Evolutionary conservation across 2,797 vertebrate genomes (phyloP), one percentile per base, ranked within the genome.

Genomic region (Anguilla anguilla): DNA sequence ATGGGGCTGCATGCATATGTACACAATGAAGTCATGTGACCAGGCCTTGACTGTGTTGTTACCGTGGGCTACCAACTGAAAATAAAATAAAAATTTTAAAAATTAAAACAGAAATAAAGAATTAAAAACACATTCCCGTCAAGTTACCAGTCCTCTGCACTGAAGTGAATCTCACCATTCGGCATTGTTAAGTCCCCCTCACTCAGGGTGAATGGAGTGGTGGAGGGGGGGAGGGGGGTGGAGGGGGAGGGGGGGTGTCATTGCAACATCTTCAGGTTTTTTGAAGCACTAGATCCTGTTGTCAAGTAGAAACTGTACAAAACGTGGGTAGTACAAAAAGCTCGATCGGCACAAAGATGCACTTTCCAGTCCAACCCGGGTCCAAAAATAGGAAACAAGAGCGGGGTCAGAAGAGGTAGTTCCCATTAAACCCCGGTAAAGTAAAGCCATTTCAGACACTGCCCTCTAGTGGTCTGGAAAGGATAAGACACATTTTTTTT

Each of bases 281-380:
- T 22, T 9, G 55, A 83, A 46, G 51, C 85, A 17, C 74, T 9
- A 64, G 57, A 61, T 85, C 84, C 84, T 64, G 53, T 84, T 1
- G 5, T 84, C n/a, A 67, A 82, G 88, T 88, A 88, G 77, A 88
- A 86, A 88, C 74, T 82, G 22, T 88, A 88, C 74, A 88, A 86
- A 86, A 72, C 15, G n/a, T 43, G 77, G 81, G 46, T 43, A 35
- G 64, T 82, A 87, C 19, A 86, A 88, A 88, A 85, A 39, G 59
- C 9, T 39, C 22, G 31, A 86, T 15, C 28, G 59, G 31, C 84
- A 82, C 57, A 88, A 57, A 82, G 57, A 51, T 22, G 59, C 67
- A 43, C 83, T 79, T 88, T 77, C 64, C 55, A 79, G 83, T 85
- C 83, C 64, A 19, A 61, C 53, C 1, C 17, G 69, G 51, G 87